Percentiles rank a stretch among this genome's conserved stretches.
Conservation (phyloP, 2,888 invertebrate species). For the Callinectes sapidus region DNA sequence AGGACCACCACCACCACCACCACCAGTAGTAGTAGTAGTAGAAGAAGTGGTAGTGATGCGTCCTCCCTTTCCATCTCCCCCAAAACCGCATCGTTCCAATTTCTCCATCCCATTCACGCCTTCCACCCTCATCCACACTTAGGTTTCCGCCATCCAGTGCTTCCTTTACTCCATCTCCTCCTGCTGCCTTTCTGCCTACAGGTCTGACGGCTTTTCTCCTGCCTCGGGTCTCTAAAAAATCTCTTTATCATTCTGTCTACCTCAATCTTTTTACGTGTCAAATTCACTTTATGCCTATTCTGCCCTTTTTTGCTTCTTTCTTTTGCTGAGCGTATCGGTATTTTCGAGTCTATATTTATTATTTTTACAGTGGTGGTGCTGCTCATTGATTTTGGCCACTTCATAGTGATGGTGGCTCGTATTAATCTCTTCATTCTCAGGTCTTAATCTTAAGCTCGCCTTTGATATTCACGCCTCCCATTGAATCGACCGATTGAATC, state of each 20-base stretch:
- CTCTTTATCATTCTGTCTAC: background rate
- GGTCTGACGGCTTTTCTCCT: background rate
- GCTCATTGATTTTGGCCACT: background rate
- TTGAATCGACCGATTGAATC: background rate
- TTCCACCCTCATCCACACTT: background rate
- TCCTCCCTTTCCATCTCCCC: background rate
- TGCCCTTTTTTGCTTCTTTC: background rate
- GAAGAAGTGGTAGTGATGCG: background rate
- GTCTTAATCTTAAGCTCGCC: background rate
- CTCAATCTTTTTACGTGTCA: background rate
- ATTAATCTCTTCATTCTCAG: background rate
- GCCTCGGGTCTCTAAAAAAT: background rate
- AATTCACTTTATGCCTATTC: background rate
- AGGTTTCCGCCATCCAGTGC: background rate
- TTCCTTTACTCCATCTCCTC: background rate
- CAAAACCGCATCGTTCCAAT: background rate
- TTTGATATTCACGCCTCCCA: background rate
- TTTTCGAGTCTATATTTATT: background rate
- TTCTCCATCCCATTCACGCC: background rate
- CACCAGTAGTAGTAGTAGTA: too few species aligned
- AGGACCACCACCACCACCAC: too few species aligned
- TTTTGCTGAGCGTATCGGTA: background rate
- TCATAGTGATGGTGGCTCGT: background rate
- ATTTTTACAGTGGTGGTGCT: background rate
- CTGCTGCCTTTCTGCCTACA: background rate